A percentile compares a stretch with the other conserved stretches of the same genome.
Evolutionary conservation across 1,140 invertebrate genomes (phyloP).

Genomic region (Drosophila lini): DNA sequence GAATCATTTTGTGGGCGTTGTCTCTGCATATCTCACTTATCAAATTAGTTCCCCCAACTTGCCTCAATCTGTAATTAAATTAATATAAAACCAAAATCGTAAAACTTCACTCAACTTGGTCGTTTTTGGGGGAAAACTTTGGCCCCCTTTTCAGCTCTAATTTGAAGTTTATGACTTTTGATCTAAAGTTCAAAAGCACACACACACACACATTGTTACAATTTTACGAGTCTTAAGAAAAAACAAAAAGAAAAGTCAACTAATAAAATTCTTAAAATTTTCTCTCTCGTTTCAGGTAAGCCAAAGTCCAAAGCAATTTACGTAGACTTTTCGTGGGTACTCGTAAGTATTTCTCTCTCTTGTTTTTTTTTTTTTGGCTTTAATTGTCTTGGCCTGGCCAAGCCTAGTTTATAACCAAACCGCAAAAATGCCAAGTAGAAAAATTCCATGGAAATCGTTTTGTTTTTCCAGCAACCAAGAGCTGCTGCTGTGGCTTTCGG

Average conservation of each 20-base stretch:
- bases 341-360: constrained; percentile 37
- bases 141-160: constrained; percentile 16
- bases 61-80: constrained; percentile 51
- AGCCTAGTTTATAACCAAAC: constrained; percentile 57
- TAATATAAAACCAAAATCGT: constrained; percentile 54
- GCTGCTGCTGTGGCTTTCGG: constrained; percentile 60
- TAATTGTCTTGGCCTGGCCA: constrained; percentile 54
- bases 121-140: constrained; percentile 16
- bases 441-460: constrained; percentile 70
- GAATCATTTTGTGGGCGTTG: constrained; percentile 51
- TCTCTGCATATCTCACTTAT: constrained; percentile 10
- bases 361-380: constrained; percentile 7
- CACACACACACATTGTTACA: background rate
- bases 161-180: constrained; percentile 42
- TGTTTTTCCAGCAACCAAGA: constrained; percentile 34
- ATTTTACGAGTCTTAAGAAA: constrained; percentile 35
- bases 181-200: constrained; percentile 50
- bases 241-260: constrained; percentile 42
- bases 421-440: constrained; percentile 41
- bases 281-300: constrained; percentile 70
- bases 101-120: constrained; percentile 54
- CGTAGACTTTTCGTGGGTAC: constrained; percentile 45
- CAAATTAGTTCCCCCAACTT: constrained; percentile 34
- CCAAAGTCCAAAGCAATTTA: constrained; percentile 44
- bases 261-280: constrained; percentile 61